Evolutionary conservation across 2,797 vertebrate species (phyloP).

Genomic region (Garrulus glandarius): DNA sequence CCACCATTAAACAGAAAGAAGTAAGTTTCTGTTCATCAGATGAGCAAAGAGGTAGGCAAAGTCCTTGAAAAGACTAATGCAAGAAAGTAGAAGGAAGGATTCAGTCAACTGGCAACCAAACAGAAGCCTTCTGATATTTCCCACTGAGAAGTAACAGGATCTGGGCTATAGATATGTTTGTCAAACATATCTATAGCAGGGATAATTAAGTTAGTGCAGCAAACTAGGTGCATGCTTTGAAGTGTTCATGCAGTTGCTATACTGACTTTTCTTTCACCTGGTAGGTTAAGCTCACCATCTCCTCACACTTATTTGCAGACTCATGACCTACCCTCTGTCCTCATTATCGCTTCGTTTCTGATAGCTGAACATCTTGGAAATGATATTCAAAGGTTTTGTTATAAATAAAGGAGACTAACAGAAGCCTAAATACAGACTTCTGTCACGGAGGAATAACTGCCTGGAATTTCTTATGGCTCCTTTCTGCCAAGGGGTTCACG

Average conservation of each 20-base stretch:
- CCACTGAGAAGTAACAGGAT: slow-evolving; percentile 71
- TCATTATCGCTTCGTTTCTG: slow-evolving; percentile 73
- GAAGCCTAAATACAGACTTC: slow-evolving; percentile 3
- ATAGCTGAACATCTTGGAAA: slow-evolving; percentile 31
- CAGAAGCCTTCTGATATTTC: slow-evolving; percentile 58
- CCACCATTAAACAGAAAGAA: not conserved
- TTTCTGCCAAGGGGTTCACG: not conserved
- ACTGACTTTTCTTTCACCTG: slow-evolving; percentile 73
- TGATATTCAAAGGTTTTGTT: slow-evolving; percentile 43
- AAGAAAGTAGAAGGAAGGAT: slow-evolving; percentile 66
- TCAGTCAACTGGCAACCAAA: slow-evolving; percentile 68
- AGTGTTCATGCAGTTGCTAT: slow-evolving; percentile 66
- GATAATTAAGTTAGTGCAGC: slow-evolving; percentile 77
- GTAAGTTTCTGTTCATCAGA: not conserved
- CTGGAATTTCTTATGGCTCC: not conserved
- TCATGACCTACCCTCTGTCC: slow-evolving; percentile 63
- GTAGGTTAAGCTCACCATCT: slow-evolving; percentile 73
- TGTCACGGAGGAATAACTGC: not conserved
- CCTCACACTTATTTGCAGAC: slow-evolving; percentile 66
- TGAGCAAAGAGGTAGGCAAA: not conserved
- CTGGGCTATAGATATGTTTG: slow-evolving; percentile 68
- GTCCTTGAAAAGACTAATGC: slow-evolving; percentile 50
- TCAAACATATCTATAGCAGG: slow-evolving; percentile 70
- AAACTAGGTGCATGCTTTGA: slow-evolving; percentile 71
- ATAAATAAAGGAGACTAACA: slow-evolving; percentile 18